Percentiles rank a stretch among this genome's conserved stretches.
These are phyloP conservation scores for Percina caprodes DNA, from an alignment of 2,113 vertebrate species.

Conservation along the genomic window DNA sequence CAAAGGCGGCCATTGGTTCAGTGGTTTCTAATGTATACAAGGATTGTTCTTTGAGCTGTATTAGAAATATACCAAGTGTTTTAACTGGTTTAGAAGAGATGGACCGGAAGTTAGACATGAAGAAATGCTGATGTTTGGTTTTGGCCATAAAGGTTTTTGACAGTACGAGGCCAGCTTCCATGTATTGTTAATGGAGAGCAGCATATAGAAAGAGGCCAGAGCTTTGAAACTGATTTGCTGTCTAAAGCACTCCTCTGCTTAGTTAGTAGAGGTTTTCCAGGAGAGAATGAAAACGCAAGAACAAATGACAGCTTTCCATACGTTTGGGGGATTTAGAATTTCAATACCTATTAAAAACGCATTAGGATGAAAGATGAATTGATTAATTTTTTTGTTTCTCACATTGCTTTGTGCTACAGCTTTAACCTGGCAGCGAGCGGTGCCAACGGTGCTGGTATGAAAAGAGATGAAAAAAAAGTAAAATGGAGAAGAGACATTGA, in stretches of 20 bases:
- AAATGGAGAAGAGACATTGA: conserved; percentile 8
- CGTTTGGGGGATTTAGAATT: conserved; percentile 1
- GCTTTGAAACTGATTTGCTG: conserved; percentile 35
- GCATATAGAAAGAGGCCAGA: conserved; percentile 11
- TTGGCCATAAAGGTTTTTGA: conserved; percentile 28
- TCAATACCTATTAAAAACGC: neutral
- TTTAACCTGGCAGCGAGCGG: neutral
- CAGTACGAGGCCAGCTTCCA: conserved; percentile 8
- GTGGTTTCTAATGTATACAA: neutral
- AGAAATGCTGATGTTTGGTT: conserved; percentile 21
- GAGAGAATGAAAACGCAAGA: conserved; percentile 1
- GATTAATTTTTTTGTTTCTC: neutral
- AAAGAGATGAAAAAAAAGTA: neutral
- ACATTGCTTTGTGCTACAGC: neutral
- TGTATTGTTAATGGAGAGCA: conserved; percentile 29
- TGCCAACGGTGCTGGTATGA: neutral
- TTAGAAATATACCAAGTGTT: neutral
- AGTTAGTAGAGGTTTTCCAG: conserved; percentile 5
- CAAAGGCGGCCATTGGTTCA: neutral
- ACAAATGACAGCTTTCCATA: neutral
- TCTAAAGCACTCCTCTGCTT: conserved; percentile 3
- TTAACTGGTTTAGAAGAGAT: neutral
- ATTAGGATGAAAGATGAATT: neutral
- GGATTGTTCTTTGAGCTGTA: neutral
- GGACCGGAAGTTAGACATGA: neutral